Percentiles rank a stretch among this genome's conserved stretches.
Evolutionary conservation across 2,113 vertebrate genomes (phyloP).

Genomic region (Heliornis fulica): DNA sequence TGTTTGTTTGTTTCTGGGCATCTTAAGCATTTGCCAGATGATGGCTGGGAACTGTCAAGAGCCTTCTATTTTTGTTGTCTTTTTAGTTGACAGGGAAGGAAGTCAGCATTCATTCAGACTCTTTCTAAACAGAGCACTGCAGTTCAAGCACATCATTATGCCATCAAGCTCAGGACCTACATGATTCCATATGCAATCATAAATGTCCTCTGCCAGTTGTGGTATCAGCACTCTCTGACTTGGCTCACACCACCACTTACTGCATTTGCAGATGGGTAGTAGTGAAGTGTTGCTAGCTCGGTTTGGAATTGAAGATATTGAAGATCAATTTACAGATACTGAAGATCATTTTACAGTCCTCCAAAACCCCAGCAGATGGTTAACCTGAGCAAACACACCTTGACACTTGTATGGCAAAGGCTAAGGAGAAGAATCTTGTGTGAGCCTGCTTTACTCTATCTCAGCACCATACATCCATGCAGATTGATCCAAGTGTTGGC

Average conservation of each 20-base stretch:
- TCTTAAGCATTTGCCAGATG: background rate
- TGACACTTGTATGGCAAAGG: background rate
- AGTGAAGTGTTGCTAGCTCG: background rate
- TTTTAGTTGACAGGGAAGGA: background rate
- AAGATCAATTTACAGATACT: background rate
- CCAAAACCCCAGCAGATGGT: background rate
- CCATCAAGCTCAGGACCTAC: background rate
- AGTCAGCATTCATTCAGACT: background rate
- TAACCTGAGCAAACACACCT: background rate
- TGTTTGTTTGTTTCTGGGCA: background rate
- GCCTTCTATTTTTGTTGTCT: background rate
- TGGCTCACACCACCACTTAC: background rate
- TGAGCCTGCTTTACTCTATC: background rate
- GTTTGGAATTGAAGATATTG: background rate
- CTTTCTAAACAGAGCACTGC: background rate
- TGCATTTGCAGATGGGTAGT: background rate
- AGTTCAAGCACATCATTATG: background rate
- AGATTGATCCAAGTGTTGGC: constrained; percentile 32
- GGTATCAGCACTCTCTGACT: background rate
- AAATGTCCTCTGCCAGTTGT: background rate
- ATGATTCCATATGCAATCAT: background rate
- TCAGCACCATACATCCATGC: background rate
- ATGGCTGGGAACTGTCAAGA: background rate
- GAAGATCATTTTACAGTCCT: background rate
- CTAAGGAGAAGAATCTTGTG: background rate